A percentile compares a stretch with the other conserved stretches of the same genome.
Evolutionary conservation across 2,113 vertebrate genomes (phyloP).

Genomic region (Zonotrichia leucophrys): DNA sequence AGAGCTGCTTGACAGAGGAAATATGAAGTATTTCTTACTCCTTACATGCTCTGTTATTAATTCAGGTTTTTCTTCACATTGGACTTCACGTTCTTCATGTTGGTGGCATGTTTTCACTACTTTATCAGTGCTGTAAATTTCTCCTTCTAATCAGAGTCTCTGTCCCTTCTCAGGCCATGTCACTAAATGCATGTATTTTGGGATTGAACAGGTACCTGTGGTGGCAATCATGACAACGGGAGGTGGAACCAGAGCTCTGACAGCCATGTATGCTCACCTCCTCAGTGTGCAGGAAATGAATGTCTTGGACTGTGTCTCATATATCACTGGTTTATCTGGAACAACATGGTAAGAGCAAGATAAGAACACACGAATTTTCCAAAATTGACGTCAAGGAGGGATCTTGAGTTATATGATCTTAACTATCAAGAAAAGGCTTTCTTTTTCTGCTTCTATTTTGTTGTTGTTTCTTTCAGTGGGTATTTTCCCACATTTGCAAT

Average conservation of each 20-base stretch:
- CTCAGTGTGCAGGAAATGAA: constrained; percentile 80
- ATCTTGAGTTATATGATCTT: neutral
- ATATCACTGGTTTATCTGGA: constrained; percentile 85
- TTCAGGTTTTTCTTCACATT: neutral
- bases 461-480: neutral
- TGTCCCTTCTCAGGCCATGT: neutral
- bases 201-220: constrained; percentile 76
- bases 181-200: neutral
- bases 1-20: neutral
- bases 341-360: constrained; percentile 84
- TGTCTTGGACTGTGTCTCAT: constrained; percentile 79
- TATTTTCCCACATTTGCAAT: neutral
- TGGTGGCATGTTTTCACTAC: neutral
- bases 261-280: constrained; percentile 78
- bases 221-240: constrained; percentile 87
- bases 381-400: neutral
- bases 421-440: neutral
- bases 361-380: neutral
- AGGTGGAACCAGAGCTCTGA: constrained; percentile 85
- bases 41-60: neutral
- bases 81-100: neutral
- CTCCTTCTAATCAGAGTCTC: neutral
- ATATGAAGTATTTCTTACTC: neutral
- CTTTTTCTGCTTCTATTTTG: neutral
- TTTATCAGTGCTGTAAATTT: neutral